A percentile compares a stretch with the other conserved stretches of the same genome.
Evolutionary conservation across 37 sponge, comb jelly and placozoan genomes (phyloP).

Genomic region (Agelas oroides): DNA sequence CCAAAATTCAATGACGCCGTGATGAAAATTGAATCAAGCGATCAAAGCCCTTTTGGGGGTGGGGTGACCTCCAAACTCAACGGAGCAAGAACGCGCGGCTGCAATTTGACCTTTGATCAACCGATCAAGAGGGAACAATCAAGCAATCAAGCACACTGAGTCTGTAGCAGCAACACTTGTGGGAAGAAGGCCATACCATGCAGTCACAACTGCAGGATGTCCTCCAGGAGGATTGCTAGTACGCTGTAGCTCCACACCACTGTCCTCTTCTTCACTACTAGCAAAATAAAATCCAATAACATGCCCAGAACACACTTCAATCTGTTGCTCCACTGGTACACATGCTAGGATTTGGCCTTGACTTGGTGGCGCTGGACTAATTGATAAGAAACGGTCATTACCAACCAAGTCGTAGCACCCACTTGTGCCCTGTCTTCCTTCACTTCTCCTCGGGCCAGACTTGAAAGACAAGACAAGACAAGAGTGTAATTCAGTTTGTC

Average conservation of each 20-base stretch:
- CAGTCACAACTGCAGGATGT: not conserved
- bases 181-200: slow-evolving; percentile 20
- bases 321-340: slow-evolving; percentile 11
- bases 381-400: not conserved
- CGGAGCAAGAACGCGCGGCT: too few relatives aligned
- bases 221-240: too few relatives aligned
- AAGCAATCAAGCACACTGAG: too few relatives aligned
- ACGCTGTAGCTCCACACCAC: not conserved
- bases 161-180: not conserved
- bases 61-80: too few relatives aligned
- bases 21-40: too few relatives aligned
- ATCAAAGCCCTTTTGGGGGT: too few relatives aligned
- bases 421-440: not conserved
- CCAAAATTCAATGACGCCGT: too few relatives aligned
- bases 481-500: too few relatives aligned
- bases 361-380: not conserved
- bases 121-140: too few relatives aligned
- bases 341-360: not conserved
- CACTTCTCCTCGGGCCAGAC: slow-evolving; percentile 58
- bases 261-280: not conserved
- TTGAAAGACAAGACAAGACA: slow-evolving; percentile 49
- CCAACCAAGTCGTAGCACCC: slow-evolving; percentile 36
- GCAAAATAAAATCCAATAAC: slow-evolving; percentile 36
- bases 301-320: slow-evolving; percentile 38
- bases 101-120: too few relatives aligned